Base-by-base conservation (phyloP, 2,797 vertebrate genomes). In the Argya squamiceps region DNA sequence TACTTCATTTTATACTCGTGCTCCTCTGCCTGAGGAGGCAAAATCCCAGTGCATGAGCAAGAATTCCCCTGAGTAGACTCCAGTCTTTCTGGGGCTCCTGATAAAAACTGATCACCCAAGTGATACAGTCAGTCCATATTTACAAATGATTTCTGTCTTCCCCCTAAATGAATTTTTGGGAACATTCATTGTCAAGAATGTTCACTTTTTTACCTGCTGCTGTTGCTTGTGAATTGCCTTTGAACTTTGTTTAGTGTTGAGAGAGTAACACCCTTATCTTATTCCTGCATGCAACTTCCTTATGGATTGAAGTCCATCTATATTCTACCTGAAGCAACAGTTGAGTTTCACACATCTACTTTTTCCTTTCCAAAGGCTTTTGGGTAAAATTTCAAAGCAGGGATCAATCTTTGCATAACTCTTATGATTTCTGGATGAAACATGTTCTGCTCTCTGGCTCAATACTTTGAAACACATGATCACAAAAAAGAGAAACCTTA, bases 341-440 rank as follows among this genome's bases (percentile, higher is more conserved):
- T 13, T 62, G 41, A 37, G 18, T 84, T 95, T 79, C 63, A 44
- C 5, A 5, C 21, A 4, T 32, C 7, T 75, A 9, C 2, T 27
- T 87, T 76, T 90, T 67, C 15, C 21, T 92, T 89, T 63, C 52
- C 27, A 43, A 30, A 74, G 12, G n/a, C 11, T 89, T 84, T 58
- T 46, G 47, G 37, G 39, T 68, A 88, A 91, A 88, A 88, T 68
- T 80, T 93, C 14, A 53, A 85, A 93, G 24, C n/a, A 60, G 32
- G 19, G 29, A 64, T 53, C 11, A 52, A 12, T 55, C 59, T 82
- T 59, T 60, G 62, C 8, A 18, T 59, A 84, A 75, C 11, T 84
- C 19, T 67, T 16, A 39, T 13, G 39, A 60, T 65, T 79, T 88
- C 21, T 47, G 65, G 18, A 80, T 75, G 64, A 70, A 84, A 71